A percentile compares a stretch with the other conserved stretches of the same genome.
Evolutionary conservation across 1,140 invertebrate genomes (phyloP).

Genomic region (Diachasmimorpha longicaudata): DNA sequence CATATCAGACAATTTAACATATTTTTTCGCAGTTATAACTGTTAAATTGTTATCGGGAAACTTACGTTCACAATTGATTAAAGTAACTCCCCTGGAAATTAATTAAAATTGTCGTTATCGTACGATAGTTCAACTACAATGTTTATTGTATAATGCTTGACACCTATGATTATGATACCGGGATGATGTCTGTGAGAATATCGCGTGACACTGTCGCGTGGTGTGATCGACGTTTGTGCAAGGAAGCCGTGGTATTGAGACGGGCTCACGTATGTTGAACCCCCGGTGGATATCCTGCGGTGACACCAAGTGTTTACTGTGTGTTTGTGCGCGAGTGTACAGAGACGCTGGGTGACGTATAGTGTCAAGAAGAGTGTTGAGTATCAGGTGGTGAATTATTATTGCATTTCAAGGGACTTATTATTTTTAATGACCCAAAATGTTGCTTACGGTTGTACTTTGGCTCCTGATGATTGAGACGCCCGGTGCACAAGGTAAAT

Average conservation of each 20-base stretch:
- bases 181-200: background rate
- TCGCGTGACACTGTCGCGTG: constrained; percentile 15
- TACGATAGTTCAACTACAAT: background rate
- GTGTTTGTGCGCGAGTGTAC: background rate
- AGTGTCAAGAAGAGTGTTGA: background rate
- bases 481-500: constrained; percentile 26
- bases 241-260: background rate
- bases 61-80: no score
- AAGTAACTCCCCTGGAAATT: no score
- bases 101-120: no score
- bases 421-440: constrained; percentile 16
- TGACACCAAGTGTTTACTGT: constrained; percentile 1
- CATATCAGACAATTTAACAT: no score
- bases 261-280: constrained; percentile 1
- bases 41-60: no score
- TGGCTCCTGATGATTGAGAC: constrained; percentile 28
- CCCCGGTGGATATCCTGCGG: background rate
- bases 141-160: background rate
- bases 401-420: background rate
- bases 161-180: background rate
- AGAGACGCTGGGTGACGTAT: background rate
- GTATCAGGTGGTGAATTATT: background rate
- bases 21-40: no score
- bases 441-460: constrained; percentile 27
- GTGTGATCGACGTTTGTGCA: constrained; percentile 8